Evolutionary conservation across 2,888 invertebrate genomes (phyloP), one percentile per base, ranked within the genome.

Genomic region (Frankliniella intonsa): DNA sequence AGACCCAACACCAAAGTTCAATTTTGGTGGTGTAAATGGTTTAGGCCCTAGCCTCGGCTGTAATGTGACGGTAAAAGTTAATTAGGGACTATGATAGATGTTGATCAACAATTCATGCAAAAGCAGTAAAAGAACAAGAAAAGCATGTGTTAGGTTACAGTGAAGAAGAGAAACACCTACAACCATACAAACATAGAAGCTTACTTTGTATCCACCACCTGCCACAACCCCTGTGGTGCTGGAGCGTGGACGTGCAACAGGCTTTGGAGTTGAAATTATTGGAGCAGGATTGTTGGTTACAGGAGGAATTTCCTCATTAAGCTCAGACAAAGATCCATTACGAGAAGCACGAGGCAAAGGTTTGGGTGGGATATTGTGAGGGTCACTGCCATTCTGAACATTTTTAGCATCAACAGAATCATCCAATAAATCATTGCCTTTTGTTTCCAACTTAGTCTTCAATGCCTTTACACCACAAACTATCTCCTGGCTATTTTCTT

Each of bases 41-140:
- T 95, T 95, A 69, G 95, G 95, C 3, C 95, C 95, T 80, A 95
- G 90, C 49, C 95, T 92, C 80, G 95, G 95, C 95, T 95, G 89
- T 81, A 87, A 87, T 85, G 86, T 84, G 83, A 85, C 83, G 83
- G 83, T 82, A 5, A 38, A 38, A 38, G 38, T 38, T 38, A 38
- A n/a, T n/a, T n/a, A n/a, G n/a, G 79, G 69, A 51, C 82, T 69
- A 80, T 81, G 22, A 79, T 80, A 83, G 50, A 65, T 80, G 81
- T 81, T 83, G 14, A 81, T 22, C n/a, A 49, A 81, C 55, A 62
- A n/a, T n/a, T 25, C 25, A 76, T 76, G 38, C 38, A 76, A 76
- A 62, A 62, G 11, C 62, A 14, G 19, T 55, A 9, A 55, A 3
- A 55, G 9, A 25, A 76, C 25, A 55, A 17, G 80, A 80, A 2